Base-by-base conservation (phyloP, 37 sponge, comb jelly and placozoan species). In the Dysidea cf. avara region DNA sequence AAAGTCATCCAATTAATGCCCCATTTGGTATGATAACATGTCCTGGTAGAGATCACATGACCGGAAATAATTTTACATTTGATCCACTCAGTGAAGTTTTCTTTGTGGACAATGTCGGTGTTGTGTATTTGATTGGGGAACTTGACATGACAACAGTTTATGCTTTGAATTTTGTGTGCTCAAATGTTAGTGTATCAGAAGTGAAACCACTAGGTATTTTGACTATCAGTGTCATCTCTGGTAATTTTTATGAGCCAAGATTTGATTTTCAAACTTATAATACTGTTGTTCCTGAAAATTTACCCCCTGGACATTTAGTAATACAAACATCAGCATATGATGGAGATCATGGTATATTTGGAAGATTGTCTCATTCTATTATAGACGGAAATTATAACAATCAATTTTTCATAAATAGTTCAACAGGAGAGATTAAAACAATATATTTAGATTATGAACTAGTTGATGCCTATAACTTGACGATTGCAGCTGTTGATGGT, bases 341-440 rank as follows among this genome's bases (percentile, higher is more conserved):
- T 30, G 29, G 38, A n/a, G 92, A 91, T 59, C 56, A 81, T 4
- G 87, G 87, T 3, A 82, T 78, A 57, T 82, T 73, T 66, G 86
- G 84, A 51, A 64, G 81, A 33, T 12, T 90, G 13, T 34, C 61
- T 9, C 85, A 90, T 39, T 22, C 68, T 26, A 85, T 90, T 9
- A n/a, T 37, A 11, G 72, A 35, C 28, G 91, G 86, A 14, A 81
- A 90, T 64, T 59, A 60, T 34, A 74, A 76, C 48, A 68, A 85
- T 39, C 67, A 63, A 30, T 90, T 85, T 33, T 84, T 69, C 51
- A 76, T 90, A 3, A 70, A 90, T 22, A 43, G 82, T 24, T 20
- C 47, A 24, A 69, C 68, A 40, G 91, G 91, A 2, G 39, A 68
- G 3, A 85, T 90, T 31, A 75, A 78, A 34, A 59, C 85, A 16